Conservation (phyloP, 2,888 invertebrate genomes). For the Papilio elwesi region DNA sequence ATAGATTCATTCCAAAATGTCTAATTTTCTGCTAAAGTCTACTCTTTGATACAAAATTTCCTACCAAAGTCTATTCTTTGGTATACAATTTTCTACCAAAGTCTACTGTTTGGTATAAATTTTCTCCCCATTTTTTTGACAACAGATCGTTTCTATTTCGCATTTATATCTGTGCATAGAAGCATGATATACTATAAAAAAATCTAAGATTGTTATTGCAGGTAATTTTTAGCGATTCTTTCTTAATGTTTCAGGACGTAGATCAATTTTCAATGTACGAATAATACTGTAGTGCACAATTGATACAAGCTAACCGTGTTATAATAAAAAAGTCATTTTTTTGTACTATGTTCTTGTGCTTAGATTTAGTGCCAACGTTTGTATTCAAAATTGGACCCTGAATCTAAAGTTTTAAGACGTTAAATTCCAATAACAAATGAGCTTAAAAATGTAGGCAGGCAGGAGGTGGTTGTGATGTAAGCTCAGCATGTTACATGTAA, state of each 20-base stretch:
- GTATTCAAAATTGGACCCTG: slow-evolving; percentile 52
- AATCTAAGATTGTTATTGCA: slow-evolving; percentile 34
- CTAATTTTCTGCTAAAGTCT: not conserved
- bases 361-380: slow-evolving; percentile 60
- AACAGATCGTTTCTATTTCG: slow-evolving; percentile 37
- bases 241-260: slow-evolving; percentile 12
- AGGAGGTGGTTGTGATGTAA: slow-evolving; percentile 69
- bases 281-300: slow-evolving; percentile 34
- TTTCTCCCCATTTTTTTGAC: slow-evolving; percentile 27
- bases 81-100: too few species aligned
- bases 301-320: slow-evolving; percentile 30
- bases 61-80: too few species aligned
- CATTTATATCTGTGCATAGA: slow-evolving; percentile 39
- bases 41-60: not conserved
- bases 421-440: slow-evolving; percentile 58
- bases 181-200: slow-evolving; percentile 16
- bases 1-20: not conserved
- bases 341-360: slow-evolving; percentile 40
- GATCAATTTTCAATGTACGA: slow-evolving; percentile 31
- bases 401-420: slow-evolving; percentile 48
- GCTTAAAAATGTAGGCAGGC: slow-evolving; percentile 63
- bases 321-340: slow-evolving; percentile 41
- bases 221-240: slow-evolving; percentile 23
- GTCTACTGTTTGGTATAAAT: too few species aligned
- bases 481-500: slow-evolving; percentile 54